Conservation (phyloP, 2,888 invertebrate species). For the Rhamphomyia laevipes region DNA sequence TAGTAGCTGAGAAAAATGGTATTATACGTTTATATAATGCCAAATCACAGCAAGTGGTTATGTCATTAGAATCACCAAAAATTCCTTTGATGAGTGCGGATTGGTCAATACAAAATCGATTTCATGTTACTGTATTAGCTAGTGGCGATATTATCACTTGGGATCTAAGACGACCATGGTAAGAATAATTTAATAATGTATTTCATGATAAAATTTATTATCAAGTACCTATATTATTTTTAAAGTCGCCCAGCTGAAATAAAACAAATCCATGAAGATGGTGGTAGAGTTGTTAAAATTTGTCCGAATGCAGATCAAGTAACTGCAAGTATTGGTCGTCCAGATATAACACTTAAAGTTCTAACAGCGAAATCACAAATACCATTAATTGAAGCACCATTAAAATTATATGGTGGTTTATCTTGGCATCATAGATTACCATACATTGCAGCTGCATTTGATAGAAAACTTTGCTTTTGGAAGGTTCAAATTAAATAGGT, state of each 20-base stretch:
- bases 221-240: slow-evolving; percentile 2
- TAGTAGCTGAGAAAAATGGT: slow-evolving; percentile 67
- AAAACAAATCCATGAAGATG: slow-evolving; percentile 49
- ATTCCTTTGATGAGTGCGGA: slow-evolving; percentile 54
- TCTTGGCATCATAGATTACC: slow-evolving; percentile 53
- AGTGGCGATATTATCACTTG: slow-evolving; percentile 55
- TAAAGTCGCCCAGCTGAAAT: slow-evolving; percentile 48
- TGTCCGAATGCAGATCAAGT: slow-evolving; percentile 50
- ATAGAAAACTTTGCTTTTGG: slow-evolving; percentile 50
- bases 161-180: slow-evolving; percentile 57
- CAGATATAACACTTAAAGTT: slow-evolving; percentile 54
- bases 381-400: slow-evolving; percentile 41
- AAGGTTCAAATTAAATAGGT: slow-evolving; percentile 32
- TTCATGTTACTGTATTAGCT: slow-evolving; percentile 47
- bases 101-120: slow-evolving; percentile 52
- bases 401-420: slow-evolving; percentile 46
- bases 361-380: slow-evolving; percentile 44
- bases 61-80: slow-evolving; percentile 51
- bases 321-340: slow-evolving; percentile 53
- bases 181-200: slow-evolving; percentile 14
- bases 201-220: slow-evolving; percentile 12
- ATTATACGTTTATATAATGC: slow-evolving; percentile 61
- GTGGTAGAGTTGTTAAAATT: slow-evolving; percentile 49
- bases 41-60: slow-evolving; percentile 49
- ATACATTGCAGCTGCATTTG: slow-evolving; percentile 47